A percentile compares a stretch with the other conserved stretches of the same genome.
phyloP scores from a whole-genome alignment of 2,888 invertebrate species.

The Watsonalla cultraria region DNA sequence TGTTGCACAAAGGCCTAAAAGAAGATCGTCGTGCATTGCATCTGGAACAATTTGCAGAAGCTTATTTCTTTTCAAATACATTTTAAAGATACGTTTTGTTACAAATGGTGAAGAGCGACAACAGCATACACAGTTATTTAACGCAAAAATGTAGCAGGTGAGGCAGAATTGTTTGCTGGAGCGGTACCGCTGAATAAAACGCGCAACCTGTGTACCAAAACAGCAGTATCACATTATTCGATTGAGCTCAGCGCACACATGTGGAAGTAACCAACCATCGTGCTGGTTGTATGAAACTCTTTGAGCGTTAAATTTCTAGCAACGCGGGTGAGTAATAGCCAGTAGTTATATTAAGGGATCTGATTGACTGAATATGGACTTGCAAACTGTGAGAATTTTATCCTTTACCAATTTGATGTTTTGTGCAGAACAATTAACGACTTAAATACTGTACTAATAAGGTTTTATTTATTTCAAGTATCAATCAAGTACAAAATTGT shows the following conservation, averaged over 20 bases:
- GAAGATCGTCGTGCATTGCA: too few species aligned
- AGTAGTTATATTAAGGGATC: conserved; percentile 1
- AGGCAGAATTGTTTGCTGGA: background rate
- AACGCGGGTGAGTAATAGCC: conserved; percentile 9
- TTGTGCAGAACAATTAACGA: background rate
- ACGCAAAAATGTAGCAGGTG: too few species aligned
- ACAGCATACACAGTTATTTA: too few species aligned
- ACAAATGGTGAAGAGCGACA: too few species aligned
- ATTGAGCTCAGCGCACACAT: conserved; percentile 2
- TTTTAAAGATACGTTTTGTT: too few species aligned
- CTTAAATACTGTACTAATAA: too few species aligned
- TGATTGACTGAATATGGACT: background rate
- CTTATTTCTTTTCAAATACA: too few species aligned
- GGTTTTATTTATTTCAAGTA: too few species aligned
- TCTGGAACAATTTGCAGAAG: too few species aligned
- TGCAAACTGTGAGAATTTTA: background rate
- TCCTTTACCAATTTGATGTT: background rate
- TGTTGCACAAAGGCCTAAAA: too few species aligned
- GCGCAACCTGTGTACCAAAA: background rate
- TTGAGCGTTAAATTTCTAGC: conserved; percentile 14
- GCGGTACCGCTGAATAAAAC: background rate
- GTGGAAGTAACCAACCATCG: conserved; percentile 6
- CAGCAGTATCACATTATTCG: background rate
- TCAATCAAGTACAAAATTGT: too few species aligned
- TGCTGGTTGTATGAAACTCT: conserved; percentile 12